phyloP scores from a whole-genome alignment of 2,113 vertebrate genomes.

The zebrafish (Danio rerio) region GRCz12tu NC_133191.1:22035501-22036000 shows the following conservation, averaged over 20 bases:
- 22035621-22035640: conserved; percentile 22
- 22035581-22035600: background rate
- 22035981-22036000: no score
- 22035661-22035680: conserved; percentile 1
- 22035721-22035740: background rate
- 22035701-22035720: conserved; percentile 29
- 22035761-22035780: background rate
- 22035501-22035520: conserved; percentile 15
- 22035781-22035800: background rate
- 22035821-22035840: background rate
- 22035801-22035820: background rate
- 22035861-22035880: background rate
- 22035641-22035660: conserved; percentile 10
- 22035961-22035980: no score
- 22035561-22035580: background rate
- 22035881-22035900: no score
- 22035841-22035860: background rate
- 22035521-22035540: background rate
- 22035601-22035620: background rate
- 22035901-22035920: background rate
- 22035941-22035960: background rate
- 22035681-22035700: background rate
- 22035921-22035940: background rate
- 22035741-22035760: background rate
- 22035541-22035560: conserved; percentile 18